phyloP scores from a whole-genome alignment of 1,140 invertebrate species.

The Vanessa tameamea region DNA sequence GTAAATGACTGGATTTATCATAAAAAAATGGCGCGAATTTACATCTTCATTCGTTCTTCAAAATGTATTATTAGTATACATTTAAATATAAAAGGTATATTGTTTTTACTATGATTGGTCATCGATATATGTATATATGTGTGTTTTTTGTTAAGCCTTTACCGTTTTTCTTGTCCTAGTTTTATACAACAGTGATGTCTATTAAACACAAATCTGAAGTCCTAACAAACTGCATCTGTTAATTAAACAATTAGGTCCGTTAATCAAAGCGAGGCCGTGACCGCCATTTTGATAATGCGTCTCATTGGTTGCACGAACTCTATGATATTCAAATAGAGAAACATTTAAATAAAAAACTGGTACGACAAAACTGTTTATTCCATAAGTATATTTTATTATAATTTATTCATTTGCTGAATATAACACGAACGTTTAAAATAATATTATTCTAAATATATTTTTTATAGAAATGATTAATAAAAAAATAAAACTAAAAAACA shows the following conservation, averaged over 20 bases:
- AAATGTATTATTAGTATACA: neutral
- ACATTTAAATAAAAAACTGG: slow-evolving; percentile 21
- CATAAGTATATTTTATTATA: slow-evolving; percentile 1
- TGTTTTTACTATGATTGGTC: too few species aligned
- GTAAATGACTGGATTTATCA: slow-evolving; percentile 6
- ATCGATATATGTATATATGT: neutral
- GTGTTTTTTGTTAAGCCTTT: neutral
- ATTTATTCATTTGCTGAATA: neutral
- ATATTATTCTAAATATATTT: neutral
- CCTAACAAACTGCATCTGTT: slow-evolving; percentile 16
- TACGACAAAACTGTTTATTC: neutral
- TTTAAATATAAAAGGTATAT: neutral
- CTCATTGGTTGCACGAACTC: slow-evolving; percentile 25
- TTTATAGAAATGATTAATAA: neutral
- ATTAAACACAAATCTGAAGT: slow-evolving; percentile 9
- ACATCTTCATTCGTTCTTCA: slow-evolving; percentile 14
- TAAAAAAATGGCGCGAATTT: neutral
- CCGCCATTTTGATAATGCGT: slow-evolving; percentile 26
- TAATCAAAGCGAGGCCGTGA: slow-evolving; percentile 27
- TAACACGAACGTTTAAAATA: neutral
- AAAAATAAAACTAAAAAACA: slow-evolving; percentile 36
- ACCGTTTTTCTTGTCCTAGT: neutral
- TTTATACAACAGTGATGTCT: neutral
- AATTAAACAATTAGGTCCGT: slow-evolving; percentile 26
- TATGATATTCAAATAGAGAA: slow-evolving; percentile 6